A percentile compares a stretch with the other conserved stretches of the same genome.
Conservation (phyloP, 2,113 vertebrate species). For the Arizona elegans region DNA sequence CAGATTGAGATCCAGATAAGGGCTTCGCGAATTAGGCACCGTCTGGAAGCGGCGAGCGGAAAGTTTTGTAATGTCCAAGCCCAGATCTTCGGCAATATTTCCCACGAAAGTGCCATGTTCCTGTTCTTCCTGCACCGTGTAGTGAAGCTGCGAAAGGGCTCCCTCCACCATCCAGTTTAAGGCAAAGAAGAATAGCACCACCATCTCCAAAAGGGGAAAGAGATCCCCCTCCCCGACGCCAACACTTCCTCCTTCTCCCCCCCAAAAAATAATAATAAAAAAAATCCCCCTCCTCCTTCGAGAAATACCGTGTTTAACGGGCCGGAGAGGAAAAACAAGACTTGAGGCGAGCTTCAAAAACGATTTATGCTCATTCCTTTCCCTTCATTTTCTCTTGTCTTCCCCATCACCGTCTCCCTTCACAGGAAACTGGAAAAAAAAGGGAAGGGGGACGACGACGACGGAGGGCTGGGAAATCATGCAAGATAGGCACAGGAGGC, state of each 20-base stretch:
- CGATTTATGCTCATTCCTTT: slow-evolving; percentile 61
- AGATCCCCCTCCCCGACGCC: slow-evolving; percentile 62
- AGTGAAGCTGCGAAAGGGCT: slow-evolving; percentile 88
- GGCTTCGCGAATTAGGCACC: slow-evolving; percentile 87
- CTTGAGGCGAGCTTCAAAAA: slow-evolving; percentile 28
- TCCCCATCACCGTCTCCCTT: slow-evolving; percentile 60
- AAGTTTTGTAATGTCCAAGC: slow-evolving; percentile 97
- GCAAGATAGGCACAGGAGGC: slow-evolving; percentile 60
- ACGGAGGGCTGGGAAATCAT: slow-evolving; percentile 44
- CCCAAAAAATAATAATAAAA: not conserved
- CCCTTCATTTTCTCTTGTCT: slow-evolving; percentile 58
- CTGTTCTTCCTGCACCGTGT: slow-evolving; percentile 95
- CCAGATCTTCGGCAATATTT: slow-evolving; percentile 97
- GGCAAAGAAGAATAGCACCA: slow-evolving; percentile 82
- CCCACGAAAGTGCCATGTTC: slow-evolving; percentile 96
- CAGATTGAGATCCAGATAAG: slow-evolving; percentile 94
- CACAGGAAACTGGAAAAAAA: not conserved
- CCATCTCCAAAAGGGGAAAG: slow-evolving; percentile 83
- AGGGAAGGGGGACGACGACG: not conserved
- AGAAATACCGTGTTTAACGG: slow-evolving; percentile 48
- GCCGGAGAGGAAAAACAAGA: slow-evolving; percentile 7
- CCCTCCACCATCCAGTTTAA: slow-evolving; percentile 83
- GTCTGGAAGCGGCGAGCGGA: slow-evolving; percentile 92
- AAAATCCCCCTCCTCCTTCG: slow-evolving; percentile 34
- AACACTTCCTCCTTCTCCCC: slow-evolving; percentile 56